phyloP scores from a whole-genome alignment of 2,888 invertebrate genomes.

The Acrobasis consociella region DNA sequence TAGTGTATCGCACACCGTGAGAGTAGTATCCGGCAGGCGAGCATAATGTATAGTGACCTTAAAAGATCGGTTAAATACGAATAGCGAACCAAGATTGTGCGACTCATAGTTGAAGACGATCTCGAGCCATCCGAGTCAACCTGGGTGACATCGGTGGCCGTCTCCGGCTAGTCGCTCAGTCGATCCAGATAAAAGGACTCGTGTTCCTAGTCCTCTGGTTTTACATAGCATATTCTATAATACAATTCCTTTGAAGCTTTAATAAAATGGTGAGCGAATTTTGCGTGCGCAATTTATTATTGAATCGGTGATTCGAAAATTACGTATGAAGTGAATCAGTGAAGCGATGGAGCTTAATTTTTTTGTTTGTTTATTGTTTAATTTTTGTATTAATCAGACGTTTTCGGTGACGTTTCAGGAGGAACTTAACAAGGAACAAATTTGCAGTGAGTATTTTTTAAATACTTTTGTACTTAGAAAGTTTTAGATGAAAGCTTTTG shows the following conservation, averaged over 20 bases:
- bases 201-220: constrained; percentile 71
- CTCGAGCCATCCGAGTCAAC: constrained; percentile 52
- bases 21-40: constrained; percentile 50
- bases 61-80: constrained; percentile 68
- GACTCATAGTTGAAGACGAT: constrained; percentile 49
- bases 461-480: constrained; percentile 8
- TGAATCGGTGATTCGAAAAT: constrained; percentile 26
- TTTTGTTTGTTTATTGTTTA: constrained; percentile 33
- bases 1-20: constrained; percentile 34
- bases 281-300: constrained; percentile 29
- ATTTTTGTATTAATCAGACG: constrained; percentile 35
- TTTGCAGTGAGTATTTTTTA: constrained; percentile 85
- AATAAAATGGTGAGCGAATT: constrained; percentile 59
- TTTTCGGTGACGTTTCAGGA: constrained; percentile 82
- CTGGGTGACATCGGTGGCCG: constrained; percentile 71
- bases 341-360: constrained; percentile 12
- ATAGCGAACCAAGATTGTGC: constrained; percentile 46
- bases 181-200: constrained; percentile 74
- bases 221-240: constrained; percentile 61
- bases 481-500: neutral
- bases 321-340: constrained; percentile 7
- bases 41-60: constrained; percentile 61
- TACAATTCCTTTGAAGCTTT: constrained; percentile 51
- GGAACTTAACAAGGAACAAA: constrained; percentile 90
- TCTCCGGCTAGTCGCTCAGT: constrained; percentile 68